Percentiles rank a stretch among this genome's conserved stretches.
phyloP scores from a whole-genome alignment of 2,113 vertebrate species.

The Dromiciops gliroides region DNA sequence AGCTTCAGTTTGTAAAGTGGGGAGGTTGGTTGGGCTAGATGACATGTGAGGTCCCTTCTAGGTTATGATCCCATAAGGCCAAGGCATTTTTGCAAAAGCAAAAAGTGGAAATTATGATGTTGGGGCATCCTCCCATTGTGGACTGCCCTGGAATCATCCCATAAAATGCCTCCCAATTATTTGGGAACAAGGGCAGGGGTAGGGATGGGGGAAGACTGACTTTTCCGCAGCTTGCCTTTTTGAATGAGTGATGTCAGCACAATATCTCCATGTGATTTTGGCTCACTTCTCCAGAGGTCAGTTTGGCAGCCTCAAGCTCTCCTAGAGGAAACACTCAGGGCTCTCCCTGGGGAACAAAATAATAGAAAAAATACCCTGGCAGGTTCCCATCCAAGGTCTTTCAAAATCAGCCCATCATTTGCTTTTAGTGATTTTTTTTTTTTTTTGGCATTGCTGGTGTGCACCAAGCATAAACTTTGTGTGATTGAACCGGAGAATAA shows the following conservation, averaged over 20 bases:
- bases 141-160: not conserved
- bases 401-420: not conserved
- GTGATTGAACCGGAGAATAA: conserved; percentile 25
- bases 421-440: conserved; percentile 42
- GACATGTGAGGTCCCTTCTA: not conserved
- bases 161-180: not conserved
- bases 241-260: not conserved
- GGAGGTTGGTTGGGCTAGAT: not conserved
- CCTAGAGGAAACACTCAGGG: not conserved
- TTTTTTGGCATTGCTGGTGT: not conserved
- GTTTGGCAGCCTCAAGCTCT: not conserved
- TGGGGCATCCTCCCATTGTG: not conserved
- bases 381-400: not conserved
- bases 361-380: not conserved
- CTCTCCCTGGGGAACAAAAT: not conserved
- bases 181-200: not conserved
- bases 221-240: not conserved
- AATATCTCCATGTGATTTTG: not conserved
- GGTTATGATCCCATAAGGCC: not conserved
- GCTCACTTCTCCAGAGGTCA: not conserved
- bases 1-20: not conserved
- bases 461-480: conserved; percentile 15
- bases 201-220: not conserved
- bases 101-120: not conserved
- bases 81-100: not conserved